phyloP scores from a whole-genome alignment of 2,113 vertebrate genomes.

The Rostratula benghalensis region DNA sequence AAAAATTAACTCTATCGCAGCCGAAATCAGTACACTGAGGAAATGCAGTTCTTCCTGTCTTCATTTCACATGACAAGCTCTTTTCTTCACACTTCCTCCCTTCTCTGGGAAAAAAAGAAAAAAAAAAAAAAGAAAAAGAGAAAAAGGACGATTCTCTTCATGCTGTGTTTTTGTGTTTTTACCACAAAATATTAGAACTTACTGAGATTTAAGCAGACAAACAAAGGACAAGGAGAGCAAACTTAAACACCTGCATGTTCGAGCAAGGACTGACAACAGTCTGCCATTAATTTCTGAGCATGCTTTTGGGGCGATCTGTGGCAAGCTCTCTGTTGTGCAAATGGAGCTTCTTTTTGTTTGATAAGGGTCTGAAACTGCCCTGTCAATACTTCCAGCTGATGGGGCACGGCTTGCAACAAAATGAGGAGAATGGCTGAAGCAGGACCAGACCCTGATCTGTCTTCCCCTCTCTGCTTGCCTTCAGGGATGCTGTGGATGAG shows the following conservation, averaged over 20 bases:
- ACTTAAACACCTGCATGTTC: neutral
- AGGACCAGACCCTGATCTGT: neutral
- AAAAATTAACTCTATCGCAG: neutral
- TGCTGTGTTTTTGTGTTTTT: neutral
- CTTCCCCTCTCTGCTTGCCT: neutral
- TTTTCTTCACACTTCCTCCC: neutral
- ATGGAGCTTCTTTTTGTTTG: neutral
- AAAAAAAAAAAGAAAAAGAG: no score
- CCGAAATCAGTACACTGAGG: neutral
- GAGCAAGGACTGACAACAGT: neutral
- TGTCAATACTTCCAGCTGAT: neutral
- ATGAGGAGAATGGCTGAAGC: neutral
- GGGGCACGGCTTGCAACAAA: neutral
- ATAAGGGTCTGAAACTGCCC: neutral
- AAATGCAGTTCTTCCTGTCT: neutral
- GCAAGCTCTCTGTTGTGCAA: neutral
- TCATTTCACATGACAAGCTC: neutral
- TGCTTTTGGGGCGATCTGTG: neutral
- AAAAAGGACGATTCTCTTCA: neutral
- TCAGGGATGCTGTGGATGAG: slow-evolving; percentile 25
- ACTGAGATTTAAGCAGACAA: neutral
- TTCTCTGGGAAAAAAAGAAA: neutral
- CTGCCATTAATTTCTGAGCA: neutral
- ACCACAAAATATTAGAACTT: neutral
- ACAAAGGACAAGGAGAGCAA: neutral